Conservation (phyloP, 2,113 vertebrate species). For the Alces alces region DNA sequence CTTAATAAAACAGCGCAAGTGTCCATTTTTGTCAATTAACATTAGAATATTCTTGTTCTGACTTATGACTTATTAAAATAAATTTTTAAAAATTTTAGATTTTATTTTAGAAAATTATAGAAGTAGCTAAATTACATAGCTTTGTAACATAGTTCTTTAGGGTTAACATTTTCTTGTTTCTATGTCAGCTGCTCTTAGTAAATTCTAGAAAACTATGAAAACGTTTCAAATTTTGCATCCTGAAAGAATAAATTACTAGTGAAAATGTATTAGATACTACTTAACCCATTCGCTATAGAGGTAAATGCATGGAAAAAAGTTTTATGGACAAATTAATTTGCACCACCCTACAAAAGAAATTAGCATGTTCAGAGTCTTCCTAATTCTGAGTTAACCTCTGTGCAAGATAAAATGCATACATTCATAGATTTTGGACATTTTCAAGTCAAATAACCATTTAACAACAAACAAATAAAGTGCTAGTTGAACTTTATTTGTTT, state of each 20-base stretch:
- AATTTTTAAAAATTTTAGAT: not conserved
- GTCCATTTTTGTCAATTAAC: not conserved
- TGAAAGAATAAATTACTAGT: not conserved
- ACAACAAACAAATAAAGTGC: not conserved
- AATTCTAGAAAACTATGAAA: not conserved
- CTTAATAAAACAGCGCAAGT: not conserved
- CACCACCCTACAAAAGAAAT: not conserved
- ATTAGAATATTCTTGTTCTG: not conserved
- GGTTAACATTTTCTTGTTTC: not conserved
- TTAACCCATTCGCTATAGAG: not conserved
- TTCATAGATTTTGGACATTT: not conserved
- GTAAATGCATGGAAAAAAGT: not conserved
- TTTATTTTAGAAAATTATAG: not conserved
- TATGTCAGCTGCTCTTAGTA: not conserved
- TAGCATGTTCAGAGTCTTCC: not conserved
- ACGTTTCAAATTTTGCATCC: not conserved
- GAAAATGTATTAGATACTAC: not conserved
- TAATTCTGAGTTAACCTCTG: not conserved
- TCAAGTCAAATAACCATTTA: not conserved
- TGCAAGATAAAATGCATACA: not conserved
- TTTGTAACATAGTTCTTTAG: not conserved
- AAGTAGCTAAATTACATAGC: not conserved
- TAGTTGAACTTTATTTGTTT: not conserved
- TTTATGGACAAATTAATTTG: not conserved
- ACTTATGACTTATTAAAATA: not conserved